Evolutionary conservation across 1,140 invertebrate species (phyloP).

Genomic region (Papilio helenus): DNA sequence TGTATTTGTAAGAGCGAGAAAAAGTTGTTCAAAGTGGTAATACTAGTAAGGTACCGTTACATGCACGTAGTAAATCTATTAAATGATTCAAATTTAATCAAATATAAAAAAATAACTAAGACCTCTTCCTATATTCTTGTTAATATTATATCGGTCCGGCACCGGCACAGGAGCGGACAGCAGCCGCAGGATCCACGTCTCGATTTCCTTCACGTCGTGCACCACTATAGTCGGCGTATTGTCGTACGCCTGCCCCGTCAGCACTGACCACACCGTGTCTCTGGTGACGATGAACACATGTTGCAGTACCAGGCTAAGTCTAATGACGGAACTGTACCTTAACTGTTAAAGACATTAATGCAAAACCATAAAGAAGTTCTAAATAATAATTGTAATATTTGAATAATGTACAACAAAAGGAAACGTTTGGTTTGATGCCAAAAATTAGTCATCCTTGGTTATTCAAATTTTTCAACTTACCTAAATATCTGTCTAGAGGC

Average conservation of each 20-base stretch:
- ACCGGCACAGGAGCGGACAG: conserved; percentile 98
- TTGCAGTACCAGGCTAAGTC: neutral
- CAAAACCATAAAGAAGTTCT: too few species aligned
- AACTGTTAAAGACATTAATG: too few species aligned
- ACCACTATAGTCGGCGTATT: conserved; percentile 93
- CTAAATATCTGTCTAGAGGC: conserved; percentile 93
- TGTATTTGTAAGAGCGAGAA: neutral
- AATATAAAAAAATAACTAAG: too few species aligned
- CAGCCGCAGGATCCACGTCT: conserved; percentile 98
- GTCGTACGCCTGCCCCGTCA: conserved; percentile 90
- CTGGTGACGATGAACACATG: conserved; percentile 75
- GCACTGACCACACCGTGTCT: conserved; percentile 95
- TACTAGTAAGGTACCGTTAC: too few species aligned
- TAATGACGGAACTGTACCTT: too few species aligned
- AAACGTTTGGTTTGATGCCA: too few species aligned
- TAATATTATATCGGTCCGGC: conserved; percentile 88
- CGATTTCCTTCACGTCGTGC: conserved; percentile 98
- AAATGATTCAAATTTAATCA: too few species aligned
- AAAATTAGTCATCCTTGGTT: too few species aligned
- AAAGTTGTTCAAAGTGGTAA: neutral
- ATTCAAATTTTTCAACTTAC: conserved; percentile 78
- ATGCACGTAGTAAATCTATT: too few species aligned
- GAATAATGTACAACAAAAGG: too few species aligned
- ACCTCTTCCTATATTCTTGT: too few species aligned
- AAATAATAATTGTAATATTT: too few species aligned